These are phyloP conservation scores for Trichopoda pennipes DNA, from an alignment of 2,888 invertebrate species.

Conservation along the genomic window DNA sequence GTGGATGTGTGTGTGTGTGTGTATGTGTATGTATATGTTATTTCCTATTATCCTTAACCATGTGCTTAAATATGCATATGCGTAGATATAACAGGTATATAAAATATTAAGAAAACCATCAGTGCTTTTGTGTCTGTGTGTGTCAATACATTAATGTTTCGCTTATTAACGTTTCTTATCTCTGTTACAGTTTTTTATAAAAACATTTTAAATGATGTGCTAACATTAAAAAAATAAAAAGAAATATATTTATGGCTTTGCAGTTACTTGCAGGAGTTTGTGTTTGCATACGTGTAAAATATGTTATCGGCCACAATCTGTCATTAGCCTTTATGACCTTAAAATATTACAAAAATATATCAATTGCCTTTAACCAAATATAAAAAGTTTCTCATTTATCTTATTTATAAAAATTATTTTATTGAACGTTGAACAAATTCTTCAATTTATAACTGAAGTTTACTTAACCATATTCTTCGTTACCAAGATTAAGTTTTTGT, in stretches of 20 bases:
- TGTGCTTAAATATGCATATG: not conserved
- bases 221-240: constrained; percentile 20
- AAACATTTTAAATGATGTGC: constrained; percentile 47
- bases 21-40: no score
- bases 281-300: not conserved
- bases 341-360: constrained; percentile 24
- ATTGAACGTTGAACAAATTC: not conserved
- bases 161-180: constrained; percentile 27
- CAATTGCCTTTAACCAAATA: not conserved
- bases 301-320: constrained; percentile 26
- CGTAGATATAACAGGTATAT: not conserved
- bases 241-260: not conserved
- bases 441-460: no score
- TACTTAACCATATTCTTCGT: no score
- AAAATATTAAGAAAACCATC: not conserved
- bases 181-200: constrained; percentile 8
- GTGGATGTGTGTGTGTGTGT: not conserved
- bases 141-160: not conserved
- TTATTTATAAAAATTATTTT: not conserved
- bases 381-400: not conserved
- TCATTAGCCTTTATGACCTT: constrained; percentile 36
- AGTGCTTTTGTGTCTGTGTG: not conserved
- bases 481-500: no score
- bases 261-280: not conserved
- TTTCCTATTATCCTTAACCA: no score